Evolutionary conservation across 2,113 vertebrate genomes (phyloP).

Genomic region (Chaenogobius annularis): DNA sequence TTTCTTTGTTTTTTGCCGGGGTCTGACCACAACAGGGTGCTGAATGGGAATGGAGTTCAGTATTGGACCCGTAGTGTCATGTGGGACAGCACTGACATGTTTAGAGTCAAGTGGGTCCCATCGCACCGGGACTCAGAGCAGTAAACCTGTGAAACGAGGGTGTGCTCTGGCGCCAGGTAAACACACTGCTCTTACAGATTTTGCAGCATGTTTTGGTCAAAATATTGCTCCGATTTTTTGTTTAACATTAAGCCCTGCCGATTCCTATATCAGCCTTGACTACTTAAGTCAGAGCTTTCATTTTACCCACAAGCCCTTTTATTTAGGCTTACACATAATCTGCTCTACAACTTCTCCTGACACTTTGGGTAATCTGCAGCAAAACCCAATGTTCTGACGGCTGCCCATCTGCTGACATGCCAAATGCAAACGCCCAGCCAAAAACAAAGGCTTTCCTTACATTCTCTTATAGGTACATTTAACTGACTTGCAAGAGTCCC

Average conservation of each 20-base stretch:
- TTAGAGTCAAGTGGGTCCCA: slow-evolving; percentile 14
- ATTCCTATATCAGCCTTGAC: slow-evolving; percentile 24
- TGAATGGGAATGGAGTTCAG: slow-evolving; percentile 28
- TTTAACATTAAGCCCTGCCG: slow-evolving; percentile 56
- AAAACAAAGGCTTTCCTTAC: slow-evolving; percentile 31
- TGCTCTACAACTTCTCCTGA: slow-evolving; percentile 28
- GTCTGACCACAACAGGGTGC: slow-evolving; percentile 36
- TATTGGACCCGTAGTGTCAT: slow-evolving; percentile 44
- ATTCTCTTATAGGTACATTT: slow-evolving; percentile 31
- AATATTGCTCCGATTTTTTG: slow-evolving; percentile 35
- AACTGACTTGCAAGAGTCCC: slow-evolving; percentile 37
- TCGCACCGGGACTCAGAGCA: background rate
- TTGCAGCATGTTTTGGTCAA: slow-evolving; percentile 1
- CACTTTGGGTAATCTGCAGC: slow-evolving; percentile 46
- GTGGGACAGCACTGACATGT: slow-evolving; percentile 33
- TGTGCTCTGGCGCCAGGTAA: slow-evolving; percentile 44
- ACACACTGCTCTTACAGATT: slow-evolving; percentile 7
- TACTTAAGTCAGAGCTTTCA: slow-evolving; percentile 45
- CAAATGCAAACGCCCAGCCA: slow-evolving; percentile 17
- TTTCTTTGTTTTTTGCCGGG: slow-evolving; percentile 72
- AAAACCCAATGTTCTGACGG: slow-evolving; percentile 33
- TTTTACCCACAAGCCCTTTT: slow-evolving; percentile 22
- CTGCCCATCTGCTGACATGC: slow-evolving; percentile 50
- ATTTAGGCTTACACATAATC: slow-evolving; percentile 40
- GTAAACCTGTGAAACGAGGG: slow-evolving; percentile 39